Conservation (phyloP, 1,140 invertebrate genomes). For the Macrocentrus cingulum region DNA sequence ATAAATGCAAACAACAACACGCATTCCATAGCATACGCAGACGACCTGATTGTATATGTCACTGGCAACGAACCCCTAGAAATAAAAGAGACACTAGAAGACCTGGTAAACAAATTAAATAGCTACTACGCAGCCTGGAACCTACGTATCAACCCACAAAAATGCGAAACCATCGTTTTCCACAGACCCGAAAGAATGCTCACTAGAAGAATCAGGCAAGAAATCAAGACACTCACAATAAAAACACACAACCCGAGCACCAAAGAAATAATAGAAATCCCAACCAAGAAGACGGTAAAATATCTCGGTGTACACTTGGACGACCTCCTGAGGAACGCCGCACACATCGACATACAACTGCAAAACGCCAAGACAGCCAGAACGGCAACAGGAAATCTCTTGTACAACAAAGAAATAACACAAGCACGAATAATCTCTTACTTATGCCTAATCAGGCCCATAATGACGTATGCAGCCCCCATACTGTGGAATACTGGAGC, state of each 20-base stretch:
- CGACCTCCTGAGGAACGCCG: background rate
- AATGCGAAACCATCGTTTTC: conserved; percentile 29
- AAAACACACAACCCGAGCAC: background rate
- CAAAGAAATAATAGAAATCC: background rate
- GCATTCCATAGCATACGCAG: conserved; percentile 11
- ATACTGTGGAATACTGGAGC: conserved; percentile 33
- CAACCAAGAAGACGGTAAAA: conserved; percentile 10
- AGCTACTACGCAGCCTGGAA: conserved; percentile 24
- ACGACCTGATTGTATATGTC: conserved; percentile 23
- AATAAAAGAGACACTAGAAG: conserved; percentile 12
- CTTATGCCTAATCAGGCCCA: conserved; percentile 29
- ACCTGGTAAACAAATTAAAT: conserved; percentile 21
- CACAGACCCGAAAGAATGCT: background rate
- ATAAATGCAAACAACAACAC: background rate
- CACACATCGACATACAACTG: conserved; percentile 1
- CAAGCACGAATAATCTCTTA: conserved; percentile 35
- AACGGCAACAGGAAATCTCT: conserved; percentile 25
- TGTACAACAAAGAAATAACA: conserved; percentile 14
- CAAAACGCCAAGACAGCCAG: conserved; percentile 12
- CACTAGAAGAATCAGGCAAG: background rate
- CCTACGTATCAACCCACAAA: conserved; percentile 19
- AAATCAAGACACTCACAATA: conserved; percentile 17
- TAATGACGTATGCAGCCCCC: conserved; percentile 32
- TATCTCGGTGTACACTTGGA: conserved; percentile 15
- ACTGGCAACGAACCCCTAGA: background rate